Conservation (phyloP, 2,797 vertebrate genomes). For the Sphaeramia orbicularis region DNA sequence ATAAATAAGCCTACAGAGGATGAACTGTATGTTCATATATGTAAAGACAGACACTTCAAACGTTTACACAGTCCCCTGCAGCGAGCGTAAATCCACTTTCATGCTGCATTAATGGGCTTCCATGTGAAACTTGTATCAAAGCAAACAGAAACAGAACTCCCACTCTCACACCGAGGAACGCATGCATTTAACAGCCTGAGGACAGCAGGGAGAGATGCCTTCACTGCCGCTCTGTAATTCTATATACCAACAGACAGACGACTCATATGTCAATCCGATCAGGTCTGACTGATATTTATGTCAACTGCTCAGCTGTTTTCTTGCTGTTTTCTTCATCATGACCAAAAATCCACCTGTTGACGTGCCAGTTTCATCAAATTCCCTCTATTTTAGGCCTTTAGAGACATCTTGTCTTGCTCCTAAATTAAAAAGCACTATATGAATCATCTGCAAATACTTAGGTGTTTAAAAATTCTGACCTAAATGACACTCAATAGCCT, state of each 20-base stretch:
- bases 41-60: constrained; percentile 41
- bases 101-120: constrained; percentile 51
- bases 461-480: too few species aligned
- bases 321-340: too few species aligned
- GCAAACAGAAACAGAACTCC: constrained; percentile 52
- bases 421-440: too few species aligned
- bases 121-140: constrained; percentile 59
- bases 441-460: too few species aligned
- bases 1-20: constrained; percentile 8
- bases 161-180: constrained; percentile 31
- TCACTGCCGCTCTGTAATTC: constrained; percentile 2
- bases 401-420: too few species aligned
- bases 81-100: constrained; percentile 66
- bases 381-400: too few species aligned
- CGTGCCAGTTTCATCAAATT: too few species aligned
- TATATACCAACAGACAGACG: neutral
- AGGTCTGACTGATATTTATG: neutral
- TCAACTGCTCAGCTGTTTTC: too few species aligned
- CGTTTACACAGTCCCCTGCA: constrained; percentile 30
- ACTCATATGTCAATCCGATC: neutral
- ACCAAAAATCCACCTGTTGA: too few species aligned
- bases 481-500: neutral
- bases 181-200: constrained; percentile 9
- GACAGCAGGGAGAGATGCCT: constrained; percentile 2
- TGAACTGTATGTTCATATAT: constrained; percentile 1